Evolutionary conservation across 35 echinoderm and acorn worm species (phyloP).

Genomic region (Antedon bifida): DNA sequence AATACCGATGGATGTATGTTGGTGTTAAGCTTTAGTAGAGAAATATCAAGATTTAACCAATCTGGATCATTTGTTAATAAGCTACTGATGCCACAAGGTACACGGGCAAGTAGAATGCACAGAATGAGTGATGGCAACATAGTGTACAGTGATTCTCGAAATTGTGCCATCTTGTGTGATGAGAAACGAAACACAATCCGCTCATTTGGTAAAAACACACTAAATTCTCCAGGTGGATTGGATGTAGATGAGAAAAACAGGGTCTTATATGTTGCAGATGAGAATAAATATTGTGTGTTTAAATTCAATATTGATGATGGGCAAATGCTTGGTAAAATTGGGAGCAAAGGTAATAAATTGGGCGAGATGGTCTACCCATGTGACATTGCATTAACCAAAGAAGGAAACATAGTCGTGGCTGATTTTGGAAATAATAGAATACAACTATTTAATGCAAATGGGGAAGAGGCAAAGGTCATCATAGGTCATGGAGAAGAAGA

Average conservation of each 20-base stretch:
- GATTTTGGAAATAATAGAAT: not conserved
- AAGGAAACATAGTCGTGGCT: not conserved
- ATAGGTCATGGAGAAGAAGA: not conserved
- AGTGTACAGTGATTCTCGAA: not conserved
- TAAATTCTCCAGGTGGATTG: not conserved
- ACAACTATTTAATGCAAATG: not conserved
- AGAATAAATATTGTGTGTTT: not conserved
- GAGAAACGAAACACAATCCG: not conserved
- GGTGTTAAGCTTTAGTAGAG: not conserved
- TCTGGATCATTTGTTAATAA: not conserved
- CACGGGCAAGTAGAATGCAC: not conserved
- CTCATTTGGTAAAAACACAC: not conserved
- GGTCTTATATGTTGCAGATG: not conserved
- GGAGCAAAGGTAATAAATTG: not conserved
- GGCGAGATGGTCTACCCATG: not conserved
- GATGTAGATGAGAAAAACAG: not conserved
- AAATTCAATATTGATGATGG: not conserved
- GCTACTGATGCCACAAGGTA: not conserved
- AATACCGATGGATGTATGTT: not conserved
- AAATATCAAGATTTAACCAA: not conserved
- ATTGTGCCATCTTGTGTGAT: not conserved
- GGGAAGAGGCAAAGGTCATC: not conserved
- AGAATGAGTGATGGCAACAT: not conserved
- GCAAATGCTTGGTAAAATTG: no score
- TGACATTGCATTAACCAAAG: not conserved